Evolutionary conservation across 2,888 invertebrate species (phyloP).

Genomic region (Nephrotoma appendiculata): DNA sequence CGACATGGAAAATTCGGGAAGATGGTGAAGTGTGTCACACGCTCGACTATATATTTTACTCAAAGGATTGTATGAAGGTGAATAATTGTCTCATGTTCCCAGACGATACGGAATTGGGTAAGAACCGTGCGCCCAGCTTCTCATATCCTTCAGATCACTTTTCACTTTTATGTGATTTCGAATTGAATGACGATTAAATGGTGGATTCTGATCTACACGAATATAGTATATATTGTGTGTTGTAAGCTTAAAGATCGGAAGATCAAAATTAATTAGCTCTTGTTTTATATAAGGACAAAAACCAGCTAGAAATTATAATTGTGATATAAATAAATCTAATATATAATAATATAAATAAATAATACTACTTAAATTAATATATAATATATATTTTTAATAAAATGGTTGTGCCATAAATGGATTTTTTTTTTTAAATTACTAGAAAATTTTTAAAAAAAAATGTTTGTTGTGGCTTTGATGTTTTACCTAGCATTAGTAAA

Average conservation of each 20-base stretch:
- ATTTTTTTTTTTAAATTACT: neutral
- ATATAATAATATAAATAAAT: neutral
- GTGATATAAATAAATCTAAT: neutral
- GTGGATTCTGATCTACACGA: neutral
- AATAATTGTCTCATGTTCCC: slow-evolving; percentile 39
- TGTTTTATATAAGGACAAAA: neutral
- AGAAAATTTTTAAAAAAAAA: neutral
- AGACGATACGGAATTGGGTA: slow-evolving; percentile 47
- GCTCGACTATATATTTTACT: slow-evolving; percentile 60
- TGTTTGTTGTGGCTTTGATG: neutral
- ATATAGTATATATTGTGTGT: neutral
- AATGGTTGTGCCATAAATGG: neutral
- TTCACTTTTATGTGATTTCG: slow-evolving; percentile 52
- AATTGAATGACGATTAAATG: slow-evolving; percentile 18
- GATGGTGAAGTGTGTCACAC: slow-evolving; percentile 58
- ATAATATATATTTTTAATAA: neutral
- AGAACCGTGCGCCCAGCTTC: slow-evolving; percentile 48
- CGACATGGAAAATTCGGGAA: slow-evolving; percentile 61
- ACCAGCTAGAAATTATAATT: neutral
- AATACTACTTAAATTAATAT: neutral
- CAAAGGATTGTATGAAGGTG: slow-evolving; percentile 37
- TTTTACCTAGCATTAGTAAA: neutral
- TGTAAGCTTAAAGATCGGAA: neutral
- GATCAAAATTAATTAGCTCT: neutral
- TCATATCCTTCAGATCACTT: slow-evolving; percentile 66